Percentiles rank a stretch among this genome's conserved stretches.
Conservation (phyloP, 2,888 invertebrate species). For the Osmoderma eremita region DNA sequence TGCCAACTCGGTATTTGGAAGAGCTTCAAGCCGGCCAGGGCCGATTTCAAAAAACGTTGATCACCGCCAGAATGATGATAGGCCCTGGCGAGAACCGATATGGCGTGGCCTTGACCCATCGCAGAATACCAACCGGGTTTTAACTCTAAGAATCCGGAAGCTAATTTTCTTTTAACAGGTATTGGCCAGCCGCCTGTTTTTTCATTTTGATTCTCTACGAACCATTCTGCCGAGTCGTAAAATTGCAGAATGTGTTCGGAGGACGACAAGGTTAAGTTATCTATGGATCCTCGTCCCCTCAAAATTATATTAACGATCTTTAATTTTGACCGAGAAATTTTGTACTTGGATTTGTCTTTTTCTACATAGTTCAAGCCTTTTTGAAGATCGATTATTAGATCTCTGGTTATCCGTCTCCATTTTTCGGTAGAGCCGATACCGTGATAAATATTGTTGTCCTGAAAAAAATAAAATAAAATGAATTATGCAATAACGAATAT, state of each 20-base stretch:
- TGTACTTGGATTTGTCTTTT: conserved; percentile 75
- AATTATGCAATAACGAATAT: background rate
- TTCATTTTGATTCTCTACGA: conserved; percentile 84
- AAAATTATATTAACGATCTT: conserved; percentile 73
- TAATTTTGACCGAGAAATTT: conserved; percentile 76
- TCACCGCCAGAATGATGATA: conserved; percentile 84
- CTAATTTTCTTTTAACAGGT: conserved; percentile 80
- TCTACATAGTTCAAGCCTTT: conserved; percentile 83
- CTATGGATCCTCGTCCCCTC: conserved; percentile 51
- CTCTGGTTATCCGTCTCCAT: conserved; percentile 86
- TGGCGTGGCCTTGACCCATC: conserved; percentile 98
- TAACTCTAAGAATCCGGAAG: conserved; percentile 72
- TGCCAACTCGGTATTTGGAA: conserved; percentile 78
- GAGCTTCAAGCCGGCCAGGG: conserved; percentile 80
- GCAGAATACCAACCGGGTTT: conserved; percentile 80
- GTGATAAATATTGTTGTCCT: conserved; percentile 85
- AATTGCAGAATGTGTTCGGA: conserved; percentile 92
- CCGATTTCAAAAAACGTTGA: conserved; percentile 81
- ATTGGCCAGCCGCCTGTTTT: conserved; percentile 94
- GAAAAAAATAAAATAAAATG: conserved; percentile 1
- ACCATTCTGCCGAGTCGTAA: conserved; percentile 93
- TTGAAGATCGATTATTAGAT: conserved; percentile 89
- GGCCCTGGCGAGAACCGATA: conserved; percentile 93
- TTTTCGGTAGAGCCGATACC: conserved; percentile 77
- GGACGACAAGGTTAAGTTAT: conserved; percentile 75